Conservation (phyloP, 2,888 invertebrate species). For the Adelphocoris suturalis region DNA sequence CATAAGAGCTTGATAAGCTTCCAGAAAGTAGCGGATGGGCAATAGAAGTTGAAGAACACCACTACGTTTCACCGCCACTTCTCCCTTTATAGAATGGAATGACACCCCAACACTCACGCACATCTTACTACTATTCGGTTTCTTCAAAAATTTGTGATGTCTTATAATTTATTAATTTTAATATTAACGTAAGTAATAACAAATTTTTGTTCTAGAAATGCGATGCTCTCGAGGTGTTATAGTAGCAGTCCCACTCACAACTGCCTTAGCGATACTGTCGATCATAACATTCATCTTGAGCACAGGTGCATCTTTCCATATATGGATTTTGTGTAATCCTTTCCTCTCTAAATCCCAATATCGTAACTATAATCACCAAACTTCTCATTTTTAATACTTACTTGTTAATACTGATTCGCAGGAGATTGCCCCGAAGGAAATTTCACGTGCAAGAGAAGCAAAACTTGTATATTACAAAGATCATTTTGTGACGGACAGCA, state of each 20-base stretch:
- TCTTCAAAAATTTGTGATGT: too few relatives aligned
- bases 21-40: too few relatives aligned
- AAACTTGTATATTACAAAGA: conserved; percentile 81
- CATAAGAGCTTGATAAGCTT: too few relatives aligned
- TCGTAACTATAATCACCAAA: neutral
- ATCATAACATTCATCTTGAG: conserved; percentile 73
- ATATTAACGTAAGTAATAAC: neutral
- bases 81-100: too few relatives aligned
- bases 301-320: conserved; percentile 28
- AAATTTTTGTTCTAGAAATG: conserved; percentile 65
- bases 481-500: conserved; percentile 80
- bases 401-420: conserved; percentile 1
- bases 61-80: too few relatives aligned
- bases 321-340: neutral
- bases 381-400: neutral
- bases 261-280: conserved; percentile 71
- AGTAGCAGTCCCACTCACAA: conserved; percentile 68
- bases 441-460: conserved; percentile 81
- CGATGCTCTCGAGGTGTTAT: conserved; percentile 72
- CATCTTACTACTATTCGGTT: too few relatives aligned
- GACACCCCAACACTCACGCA: too few relatives aligned
- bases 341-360: too few relatives aligned
- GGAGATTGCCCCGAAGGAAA: conserved; percentile 78
- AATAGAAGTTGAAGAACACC: too few relatives aligned
- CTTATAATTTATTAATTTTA: neutral